These are phyloP conservation scores for Pavo muticus DNA, from an alignment of 2,113 vertebrate species.

Conservation along the genomic window DNA sequence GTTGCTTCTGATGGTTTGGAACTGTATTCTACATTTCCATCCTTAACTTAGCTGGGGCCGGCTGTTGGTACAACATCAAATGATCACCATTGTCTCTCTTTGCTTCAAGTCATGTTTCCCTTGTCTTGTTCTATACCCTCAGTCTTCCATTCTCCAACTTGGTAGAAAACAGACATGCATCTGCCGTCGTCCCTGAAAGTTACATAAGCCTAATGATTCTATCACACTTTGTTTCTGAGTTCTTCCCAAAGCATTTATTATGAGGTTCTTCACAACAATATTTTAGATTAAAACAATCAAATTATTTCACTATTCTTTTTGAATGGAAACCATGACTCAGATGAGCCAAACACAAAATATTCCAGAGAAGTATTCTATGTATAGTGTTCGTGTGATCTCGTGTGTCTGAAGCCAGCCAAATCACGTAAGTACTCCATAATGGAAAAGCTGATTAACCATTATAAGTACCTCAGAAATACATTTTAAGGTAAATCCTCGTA, in stretches of 20 bases:
- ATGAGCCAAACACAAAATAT: constrained; percentile 61
- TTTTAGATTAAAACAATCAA: constrained; percentile 47
- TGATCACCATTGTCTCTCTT: constrained; percentile 32
- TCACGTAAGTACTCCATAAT: constrained; percentile 59
- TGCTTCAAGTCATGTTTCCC: constrained; percentile 8
- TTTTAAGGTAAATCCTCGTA: constrained; percentile 57
- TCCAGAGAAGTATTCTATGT: constrained; percentile 59
- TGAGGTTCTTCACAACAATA: constrained; percentile 10
- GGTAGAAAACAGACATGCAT: not conserved
- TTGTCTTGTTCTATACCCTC: constrained; percentile 3
- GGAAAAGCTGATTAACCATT: constrained; percentile 63
- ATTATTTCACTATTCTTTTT: constrained; percentile 26
- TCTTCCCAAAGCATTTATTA: constrained; percentile 28
- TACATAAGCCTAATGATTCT: constrained; percentile 29
- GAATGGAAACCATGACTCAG: constrained; percentile 59
- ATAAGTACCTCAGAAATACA: constrained; percentile 24
- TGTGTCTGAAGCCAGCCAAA: constrained; percentile 49
- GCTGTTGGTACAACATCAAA: constrained; percentile 9
- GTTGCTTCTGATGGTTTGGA: not conserved
- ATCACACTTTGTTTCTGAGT: not conserved
- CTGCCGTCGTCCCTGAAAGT: not conserved
- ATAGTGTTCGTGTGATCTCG: constrained; percentile 47
- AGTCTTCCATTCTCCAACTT: constrained; percentile 30
- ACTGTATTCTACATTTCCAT: not conserved
- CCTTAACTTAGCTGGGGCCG: not conserved